These are phyloP conservation scores for Notolepis coatsorum DNA, from an alignment of 2,797 vertebrate genomes.

Conservation along the genomic window DNA sequence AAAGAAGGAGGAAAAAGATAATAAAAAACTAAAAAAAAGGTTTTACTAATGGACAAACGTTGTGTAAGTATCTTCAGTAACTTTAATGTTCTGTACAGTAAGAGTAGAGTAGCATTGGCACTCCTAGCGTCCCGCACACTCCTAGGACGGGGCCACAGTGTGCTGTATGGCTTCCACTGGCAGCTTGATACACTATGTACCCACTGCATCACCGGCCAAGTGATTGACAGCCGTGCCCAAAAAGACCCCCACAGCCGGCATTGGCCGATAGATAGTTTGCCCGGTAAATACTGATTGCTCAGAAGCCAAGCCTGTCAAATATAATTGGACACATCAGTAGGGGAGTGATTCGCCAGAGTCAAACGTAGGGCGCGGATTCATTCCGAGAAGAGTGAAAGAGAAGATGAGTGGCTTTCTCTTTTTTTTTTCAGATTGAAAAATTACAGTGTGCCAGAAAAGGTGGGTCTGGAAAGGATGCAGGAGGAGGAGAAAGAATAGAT, in stretches of 20 bases:
- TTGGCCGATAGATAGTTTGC: conserved; percentile 37
- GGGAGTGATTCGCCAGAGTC: conserved; percentile 48
- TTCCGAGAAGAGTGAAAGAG: conserved; percentile 38
- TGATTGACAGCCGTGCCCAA: too few relatives aligned
- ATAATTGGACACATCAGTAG: conserved; percentile 53
- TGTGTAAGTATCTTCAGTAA: too few relatives aligned
- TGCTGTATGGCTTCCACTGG: conserved; percentile 40
- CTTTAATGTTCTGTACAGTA: too few relatives aligned
- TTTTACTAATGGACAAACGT: too few relatives aligned
- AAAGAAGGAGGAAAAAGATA: too few relatives aligned
- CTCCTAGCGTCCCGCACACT: too few relatives aligned
- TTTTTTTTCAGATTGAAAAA: conserved; percentile 27
- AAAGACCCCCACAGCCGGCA: neutral
- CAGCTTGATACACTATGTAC: conserved; percentile 22
- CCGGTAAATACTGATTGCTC: conserved; percentile 46
- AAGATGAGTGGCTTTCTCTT: conserved; percentile 1
- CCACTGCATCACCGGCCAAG: too few relatives aligned
- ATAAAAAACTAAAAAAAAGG: too few relatives aligned
- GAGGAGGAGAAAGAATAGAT: conserved; percentile 15
- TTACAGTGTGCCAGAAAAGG: conserved; percentile 27
- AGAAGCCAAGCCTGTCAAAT: conserved; percentile 42
- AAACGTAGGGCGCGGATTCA: conserved; percentile 31
- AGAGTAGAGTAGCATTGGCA: too few relatives aligned
- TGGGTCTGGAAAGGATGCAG: conserved; percentile 11
- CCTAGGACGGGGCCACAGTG: neutral